Base-by-base conservation (phyloP, 2,797 vertebrate genomes). In the Gallirallus australis region DNA sequence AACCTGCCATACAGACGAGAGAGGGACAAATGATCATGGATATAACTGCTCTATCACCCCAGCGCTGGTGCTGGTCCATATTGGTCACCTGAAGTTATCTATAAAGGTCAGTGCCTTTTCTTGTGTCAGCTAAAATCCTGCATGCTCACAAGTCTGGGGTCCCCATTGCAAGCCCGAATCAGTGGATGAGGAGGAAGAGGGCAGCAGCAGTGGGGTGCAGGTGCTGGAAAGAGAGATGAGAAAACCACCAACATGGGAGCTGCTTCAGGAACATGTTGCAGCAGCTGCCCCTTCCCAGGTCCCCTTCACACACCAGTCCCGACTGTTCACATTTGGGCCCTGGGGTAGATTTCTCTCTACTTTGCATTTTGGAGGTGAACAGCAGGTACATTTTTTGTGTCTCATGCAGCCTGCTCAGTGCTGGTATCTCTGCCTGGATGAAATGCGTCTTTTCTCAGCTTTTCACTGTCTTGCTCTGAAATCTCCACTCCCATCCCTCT, bases 381-480 rank as follows among this genome's bases (percentile, higher is more conserved):
- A 5, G 77, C 65, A 66, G 48, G 57, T 86, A 12, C 5, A 1
- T 25, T 37, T 75, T 77, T 33, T 64, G 45, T 23, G 2, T 71
- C 82, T 68, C 4, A 0, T 71, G 61, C 76, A 90, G 82, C 76
- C 85, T 9, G 1, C 69, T 73, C 68, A n/a, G 7, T 11, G 68
- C 37, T 77, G 70, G 25, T 73, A 84, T 93, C 71, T 79, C 90
- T 3, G 60, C 64, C n/a, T 79, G 90, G 93, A 80, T 95, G 63
- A 84, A 95, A 95, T 64, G 56, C 9, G 0, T 20, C 80, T 96
- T 95, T 94, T 94, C 95, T 92, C 96, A 96, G 93, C 76, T 92
- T 96, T 93, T 90, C 79, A 56, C 93, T 90, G 93, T 76, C 96
- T 96, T 94, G 90, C 93, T 96, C 90, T 92, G 86, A 95, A 96